phyloP scores from a whole-genome alignment of 2,888 invertebrate genomes.

The Rambutsinella grinnellia region DNA sequence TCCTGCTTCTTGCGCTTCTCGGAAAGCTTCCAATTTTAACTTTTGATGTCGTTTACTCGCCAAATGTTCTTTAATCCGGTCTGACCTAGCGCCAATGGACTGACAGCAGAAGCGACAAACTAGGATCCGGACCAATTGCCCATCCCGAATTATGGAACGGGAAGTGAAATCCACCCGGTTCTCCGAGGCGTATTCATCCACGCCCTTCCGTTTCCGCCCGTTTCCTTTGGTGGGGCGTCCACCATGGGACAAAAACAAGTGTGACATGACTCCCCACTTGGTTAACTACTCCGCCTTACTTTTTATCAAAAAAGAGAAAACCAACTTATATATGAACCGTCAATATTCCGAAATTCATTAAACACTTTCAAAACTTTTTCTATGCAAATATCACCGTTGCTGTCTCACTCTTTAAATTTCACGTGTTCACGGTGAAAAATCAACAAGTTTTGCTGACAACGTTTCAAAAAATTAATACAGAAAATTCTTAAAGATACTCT shows the following conservation, averaged over 20 bases:
- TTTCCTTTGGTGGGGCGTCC: conserved; percentile 66
- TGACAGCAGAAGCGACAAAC: conserved; percentile 67
- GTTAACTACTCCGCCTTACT: neutral
- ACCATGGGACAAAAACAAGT: conserved; percentile 66
- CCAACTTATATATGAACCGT: no score
- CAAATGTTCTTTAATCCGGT: conserved; percentile 67
- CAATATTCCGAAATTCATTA: no score
- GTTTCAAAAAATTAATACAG: no score
- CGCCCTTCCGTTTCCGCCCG: conserved; percentile 66
- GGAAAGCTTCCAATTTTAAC: conserved; percentile 66
- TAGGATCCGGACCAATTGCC: conserved; percentile 65
- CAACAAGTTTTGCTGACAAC: no score
- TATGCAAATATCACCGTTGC: no score
- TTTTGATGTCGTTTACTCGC: conserved; percentile 66
- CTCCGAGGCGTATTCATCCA: conserved; percentile 66
- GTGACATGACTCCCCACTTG: conserved; percentile 28
- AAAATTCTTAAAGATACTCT: no score
- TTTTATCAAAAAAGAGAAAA: neutral
- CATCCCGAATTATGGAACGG: conserved; percentile 66
- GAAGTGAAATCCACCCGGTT: conserved; percentile 67
- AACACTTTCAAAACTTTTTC: no score
- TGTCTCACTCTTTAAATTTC: no score
- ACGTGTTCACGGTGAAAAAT: no score
- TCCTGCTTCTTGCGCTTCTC: conserved; percentile 66
- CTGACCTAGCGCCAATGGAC: conserved; percentile 65